Base-by-base conservation (phyloP, 2,797 vertebrate genomes). In the Periophthalmus magnuspinnatus region DNA sequence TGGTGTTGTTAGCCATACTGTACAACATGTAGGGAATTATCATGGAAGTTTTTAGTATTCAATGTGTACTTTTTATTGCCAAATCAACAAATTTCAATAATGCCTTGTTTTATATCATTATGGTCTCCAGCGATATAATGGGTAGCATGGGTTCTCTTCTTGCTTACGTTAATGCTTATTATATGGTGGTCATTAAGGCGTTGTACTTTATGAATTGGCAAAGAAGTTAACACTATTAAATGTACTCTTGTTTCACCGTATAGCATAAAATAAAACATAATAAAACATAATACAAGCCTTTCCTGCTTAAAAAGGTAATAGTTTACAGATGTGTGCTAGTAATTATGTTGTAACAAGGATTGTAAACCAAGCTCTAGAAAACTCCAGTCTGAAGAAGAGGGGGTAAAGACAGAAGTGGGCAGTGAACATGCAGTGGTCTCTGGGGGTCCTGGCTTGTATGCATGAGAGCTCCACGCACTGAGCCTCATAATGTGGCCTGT, bases 351-450 rank as follows among this genome's bases (percentile, higher is more conserved):
- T 58, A 33, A 19, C 28, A 59, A 59, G 57, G 19, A 7, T 19
- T 21, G 17, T 34, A 34, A 60, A 36, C 17, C 19, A 45, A 63
- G 61, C 16, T 9, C 4, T 5, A 16, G 50, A 68, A 68, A 71
- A 58, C 69, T 21, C 2, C 5, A 74, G 62, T 68, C 75, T 70
- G 71, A 76, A 36, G 71, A 68, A 69, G 47, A 59, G 67, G 78
- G 63, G 65, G 67, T 16, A 71, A 77, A 45, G 38, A 56, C 70
- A 79, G 61, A 68, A 82, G 68, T 67, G 47, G 74, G 78, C 64
- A 72, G 82, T 86, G 76, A 87, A 85, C 77, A 68, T 81, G 56
- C 62, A 73, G 55, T 76, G 65, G 69, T 76, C 75, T 82, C 67
- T 6, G 67, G 69, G 41, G 66, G 79, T 74, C 71, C 72, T 48